Evolutionary conservation across 2,888 invertebrate genomes (phyloP).

Genomic region (Perizoma flavofasciatum): DNA sequence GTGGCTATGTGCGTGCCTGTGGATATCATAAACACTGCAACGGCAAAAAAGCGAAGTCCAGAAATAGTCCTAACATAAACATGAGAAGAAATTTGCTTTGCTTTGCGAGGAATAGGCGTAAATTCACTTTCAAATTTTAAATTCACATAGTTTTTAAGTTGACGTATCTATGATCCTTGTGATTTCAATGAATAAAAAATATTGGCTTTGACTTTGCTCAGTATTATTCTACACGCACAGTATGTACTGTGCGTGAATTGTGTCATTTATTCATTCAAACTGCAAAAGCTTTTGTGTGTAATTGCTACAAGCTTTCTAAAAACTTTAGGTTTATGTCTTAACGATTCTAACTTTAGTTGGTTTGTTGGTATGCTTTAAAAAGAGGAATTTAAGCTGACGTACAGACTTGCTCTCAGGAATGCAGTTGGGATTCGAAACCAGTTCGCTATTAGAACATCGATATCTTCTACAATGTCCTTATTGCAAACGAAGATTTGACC

Average conservation of each 20-base stretch:
- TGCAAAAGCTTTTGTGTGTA: slow-evolving; percentile 1
- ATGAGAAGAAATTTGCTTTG: slow-evolving; percentile 31
- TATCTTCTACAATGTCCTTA: slow-evolving; percentile 42
- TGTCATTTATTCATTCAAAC: slow-evolving; percentile 13
- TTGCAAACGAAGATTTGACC: slow-evolving; percentile 26
- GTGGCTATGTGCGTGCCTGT: slow-evolving; percentile 36
- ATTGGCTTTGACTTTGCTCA: background rate
- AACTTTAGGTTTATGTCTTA: background rate
- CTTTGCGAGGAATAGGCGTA: too few relatives aligned
- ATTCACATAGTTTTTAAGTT: too few relatives aligned
- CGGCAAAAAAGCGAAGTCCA: slow-evolving; percentile 36
- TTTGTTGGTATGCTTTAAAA: slow-evolving; percentile 15
- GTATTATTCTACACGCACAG: slow-evolving; percentile 29
- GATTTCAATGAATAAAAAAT: too few relatives aligned
- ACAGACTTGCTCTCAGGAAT: slow-evolving; percentile 48
- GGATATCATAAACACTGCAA: slow-evolving; percentile 42
- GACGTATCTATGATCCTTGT: too few relatives aligned
- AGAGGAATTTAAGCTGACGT: slow-evolving; percentile 51
- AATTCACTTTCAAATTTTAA: too few relatives aligned
- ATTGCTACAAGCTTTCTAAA: slow-evolving; percentile 1
- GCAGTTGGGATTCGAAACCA: slow-evolving; percentile 51
- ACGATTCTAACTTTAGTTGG: background rate
- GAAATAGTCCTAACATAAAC: slow-evolving; percentile 43
- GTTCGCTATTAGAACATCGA: slow-evolving; percentile 53
- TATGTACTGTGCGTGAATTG: too few relatives aligned